Evolutionary conservation across 2,888 invertebrate species (phyloP).

Genomic region (Onthophagus sagittarius): DNA sequence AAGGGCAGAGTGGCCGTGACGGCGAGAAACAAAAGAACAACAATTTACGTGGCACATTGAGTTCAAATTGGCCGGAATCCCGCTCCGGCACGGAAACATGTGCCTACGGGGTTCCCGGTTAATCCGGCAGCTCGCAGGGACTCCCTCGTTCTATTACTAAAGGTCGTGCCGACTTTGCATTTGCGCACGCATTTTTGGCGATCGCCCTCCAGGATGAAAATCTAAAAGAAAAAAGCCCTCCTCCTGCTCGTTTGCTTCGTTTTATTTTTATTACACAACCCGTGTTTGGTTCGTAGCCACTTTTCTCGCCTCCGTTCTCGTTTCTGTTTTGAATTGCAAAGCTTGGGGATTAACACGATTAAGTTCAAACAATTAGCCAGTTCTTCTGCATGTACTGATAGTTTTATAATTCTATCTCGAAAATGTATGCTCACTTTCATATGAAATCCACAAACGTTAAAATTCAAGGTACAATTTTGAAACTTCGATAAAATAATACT

Average conservation of each 20-base stretch:
- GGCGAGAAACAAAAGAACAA: conserved; percentile 21
- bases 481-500: too few species aligned
- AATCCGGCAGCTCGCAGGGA: background rate
- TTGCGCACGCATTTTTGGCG: background rate
- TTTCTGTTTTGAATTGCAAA: background rate
- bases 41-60: conserved; percentile 32
- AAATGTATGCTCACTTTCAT: background rate
- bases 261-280: background rate
- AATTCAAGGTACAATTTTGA: too few species aligned
- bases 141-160: background rate
- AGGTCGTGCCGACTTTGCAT: conserved; percentile 4
- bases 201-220: background rate
- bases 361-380: background rate
- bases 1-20: conserved; percentile 11
- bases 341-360: background rate
- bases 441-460: too few species aligned
- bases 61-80: conserved; percentile 33
- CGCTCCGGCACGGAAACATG: conserved; percentile 20
- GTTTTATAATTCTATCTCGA: background rate
- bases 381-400: background rate
- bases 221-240: background rate
- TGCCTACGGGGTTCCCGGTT: conserved; percentile 14
- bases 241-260: background rate
- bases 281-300: background rate
- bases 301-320: background rate